Evolutionary conservation across 2,888 invertebrate species (phyloP).

Genomic region (Campaea margaritaria): DNA sequence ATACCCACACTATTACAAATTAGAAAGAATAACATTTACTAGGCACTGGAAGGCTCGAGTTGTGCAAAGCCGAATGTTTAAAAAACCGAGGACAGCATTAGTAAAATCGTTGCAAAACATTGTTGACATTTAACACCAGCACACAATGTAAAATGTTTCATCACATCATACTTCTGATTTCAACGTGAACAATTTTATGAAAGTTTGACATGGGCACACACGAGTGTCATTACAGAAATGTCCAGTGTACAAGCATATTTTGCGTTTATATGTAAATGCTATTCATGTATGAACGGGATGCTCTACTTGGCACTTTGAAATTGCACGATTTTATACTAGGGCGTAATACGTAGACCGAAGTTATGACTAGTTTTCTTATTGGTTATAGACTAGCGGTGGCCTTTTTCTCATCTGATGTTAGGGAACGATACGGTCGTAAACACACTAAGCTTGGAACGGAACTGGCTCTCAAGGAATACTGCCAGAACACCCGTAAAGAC

Average conservation of each 20-base stretch:
- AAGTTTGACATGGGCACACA: constrained; percentile 29
- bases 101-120: not conserved
- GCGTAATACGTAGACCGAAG: not conserved
- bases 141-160: not conserved
- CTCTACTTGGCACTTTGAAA: constrained; percentile 26
- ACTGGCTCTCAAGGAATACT: too few relatives aligned
- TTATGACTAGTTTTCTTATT: too few relatives aligned
- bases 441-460: too few relatives aligned
- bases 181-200: constrained; percentile 24
- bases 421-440: too few relatives aligned
- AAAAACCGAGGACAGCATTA: not conserved
- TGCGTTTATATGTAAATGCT: constrained; percentile 28
- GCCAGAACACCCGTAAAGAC: too few relatives aligned
- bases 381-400: too few relatives aligned
- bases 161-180: constrained; percentile 14
- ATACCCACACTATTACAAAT: too few relatives aligned
- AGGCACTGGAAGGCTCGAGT: too few relatives aligned
- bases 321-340: constrained; percentile 6
- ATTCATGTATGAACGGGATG: constrained; percentile 21
- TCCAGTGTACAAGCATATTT: constrained; percentile 25
- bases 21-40: too few relatives aligned
- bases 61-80: too few relatives aligned
- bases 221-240: constrained; percentile 27
- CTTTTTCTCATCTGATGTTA: too few relatives aligned
- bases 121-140: not conserved